Conservation (phyloP, 2,888 invertebrate species). For the Hyles lineata region DNA sequence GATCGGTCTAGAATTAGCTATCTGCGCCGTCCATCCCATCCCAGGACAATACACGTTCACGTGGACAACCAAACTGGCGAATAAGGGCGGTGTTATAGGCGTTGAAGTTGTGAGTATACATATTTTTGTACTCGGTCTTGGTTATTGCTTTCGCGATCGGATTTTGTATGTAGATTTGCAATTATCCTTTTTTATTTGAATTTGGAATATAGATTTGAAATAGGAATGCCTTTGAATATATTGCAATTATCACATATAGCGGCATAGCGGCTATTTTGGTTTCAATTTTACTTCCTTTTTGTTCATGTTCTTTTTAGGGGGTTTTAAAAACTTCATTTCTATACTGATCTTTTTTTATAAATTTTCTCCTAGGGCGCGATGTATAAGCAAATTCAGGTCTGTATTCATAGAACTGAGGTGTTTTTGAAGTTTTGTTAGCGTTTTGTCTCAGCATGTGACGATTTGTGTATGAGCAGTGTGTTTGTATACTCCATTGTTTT, state of each 20-base stretch:
- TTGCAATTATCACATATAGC: too few relatives aligned
- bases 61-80: constrained; percentile 98
- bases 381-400: constrained; percentile 85
- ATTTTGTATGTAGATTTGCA: not conserved
- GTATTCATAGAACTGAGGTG: constrained; percentile 66
- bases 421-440: constrained; percentile 64
- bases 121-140: not conserved
- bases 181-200: not conserved
- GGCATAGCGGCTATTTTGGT: too few relatives aligned
- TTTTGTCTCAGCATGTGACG: constrained; percentile 64
- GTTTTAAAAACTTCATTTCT: not conserved
- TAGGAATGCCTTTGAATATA: too few relatives aligned
- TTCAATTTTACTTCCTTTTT: too few relatives aligned
- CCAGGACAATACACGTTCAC: constrained; percentile 98
- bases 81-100: constrained; percentile 90
- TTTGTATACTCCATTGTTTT: constrained; percentile 41
- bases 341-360: constrained; percentile 35
- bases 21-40: constrained; percentile 99
- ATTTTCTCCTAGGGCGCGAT: constrained; percentile 82
- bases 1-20: constrained; percentile 95
- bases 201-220: not conserved
- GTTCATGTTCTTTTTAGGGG: not conserved
- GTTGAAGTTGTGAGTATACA: constrained; percentile 83
- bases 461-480: constrained; percentile 46
- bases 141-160: not conserved